These are phyloP conservation scores for Morelia viridis DNA, from an alignment of 2,797 vertebrate genomes.

Conservation along the genomic window DNA sequence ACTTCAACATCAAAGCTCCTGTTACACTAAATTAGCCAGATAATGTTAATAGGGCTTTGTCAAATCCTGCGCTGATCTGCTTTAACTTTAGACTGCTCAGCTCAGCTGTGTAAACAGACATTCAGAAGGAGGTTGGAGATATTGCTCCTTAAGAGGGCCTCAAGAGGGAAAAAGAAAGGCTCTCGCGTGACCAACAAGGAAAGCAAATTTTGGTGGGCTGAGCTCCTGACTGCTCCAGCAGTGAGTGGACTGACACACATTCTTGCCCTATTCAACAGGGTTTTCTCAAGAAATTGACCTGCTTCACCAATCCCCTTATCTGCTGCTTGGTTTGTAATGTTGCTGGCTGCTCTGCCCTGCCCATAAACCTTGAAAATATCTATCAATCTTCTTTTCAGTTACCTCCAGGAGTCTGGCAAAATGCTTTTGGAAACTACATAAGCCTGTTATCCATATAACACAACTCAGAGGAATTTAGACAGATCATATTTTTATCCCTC, in stretches of 20 bases:
- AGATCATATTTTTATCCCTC: conserved; percentile 7
- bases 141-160: background rate
- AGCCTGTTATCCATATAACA: background rate
- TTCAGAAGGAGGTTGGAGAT: background rate
- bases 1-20: background rate
- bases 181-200: background rate
- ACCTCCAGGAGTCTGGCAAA: conserved; percentile 4
- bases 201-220: background rate
- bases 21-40: background rate
- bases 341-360: background rate
- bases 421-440: conserved; percentile 10
- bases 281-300: background rate
- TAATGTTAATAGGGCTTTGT: background rate
- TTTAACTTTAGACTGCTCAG: background rate
- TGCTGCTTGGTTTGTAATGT: background rate
- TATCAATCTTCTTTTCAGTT: conserved; percentile 8
- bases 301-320: background rate
- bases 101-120: background rate
- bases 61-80: background rate
- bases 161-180: background rate
- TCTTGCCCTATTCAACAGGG: background rate
- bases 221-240: background rate
- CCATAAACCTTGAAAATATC: conserved; percentile 18
- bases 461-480: conserved; percentile 13
- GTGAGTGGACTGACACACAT: background rate